These are phyloP conservation scores for Enteromius anoplus DNA, from an alignment of 2,797 vertebrate species.

Conservation along the genomic window DNA sequence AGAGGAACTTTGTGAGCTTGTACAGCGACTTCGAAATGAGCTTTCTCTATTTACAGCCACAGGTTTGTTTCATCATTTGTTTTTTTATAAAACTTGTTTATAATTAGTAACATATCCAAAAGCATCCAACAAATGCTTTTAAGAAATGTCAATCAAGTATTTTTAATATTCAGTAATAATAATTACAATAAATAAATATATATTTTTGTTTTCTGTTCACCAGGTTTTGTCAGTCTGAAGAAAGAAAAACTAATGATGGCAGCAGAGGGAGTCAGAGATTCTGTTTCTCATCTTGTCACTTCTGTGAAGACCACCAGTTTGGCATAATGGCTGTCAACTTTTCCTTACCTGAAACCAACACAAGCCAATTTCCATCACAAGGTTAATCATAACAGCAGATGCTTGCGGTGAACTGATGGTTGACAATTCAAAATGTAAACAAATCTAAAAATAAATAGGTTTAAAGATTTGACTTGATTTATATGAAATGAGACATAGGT, in stretches of 20 bases:
- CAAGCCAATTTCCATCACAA: background rate
- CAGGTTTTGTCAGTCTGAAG: conserved; percentile 52
- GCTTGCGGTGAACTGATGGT: background rate
- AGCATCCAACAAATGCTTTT: background rate
- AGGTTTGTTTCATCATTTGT: conserved; percentile 48
- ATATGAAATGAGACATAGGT: background rate
- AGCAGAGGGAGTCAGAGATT: conserved; percentile 66
- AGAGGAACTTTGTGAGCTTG: conserved; percentile 69
- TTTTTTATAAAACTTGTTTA: conserved; percentile 32
- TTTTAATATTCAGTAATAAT: background rate
- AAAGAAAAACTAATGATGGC: conserved; percentile 63
- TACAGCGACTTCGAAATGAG: conserved; percentile 73
- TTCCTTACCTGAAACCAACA: background rate
- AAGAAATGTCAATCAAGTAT: background rate
- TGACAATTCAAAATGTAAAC: background rate
- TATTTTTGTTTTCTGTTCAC: background rate
- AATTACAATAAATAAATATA: background rate
- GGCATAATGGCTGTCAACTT: background rate
- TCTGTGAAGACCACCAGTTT: conserved; percentile 31
- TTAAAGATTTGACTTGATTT: background rate
- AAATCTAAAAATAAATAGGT: background rate
- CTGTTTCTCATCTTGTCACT: conserved; percentile 63
- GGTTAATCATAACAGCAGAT: background rate
- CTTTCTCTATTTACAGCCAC: conserved; percentile 68
- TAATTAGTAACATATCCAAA: background rate